These are phyloP conservation scores for Amphipoea lucens DNA, from an alignment of 2,888 invertebrate species.

Conservation along the genomic window DNA sequence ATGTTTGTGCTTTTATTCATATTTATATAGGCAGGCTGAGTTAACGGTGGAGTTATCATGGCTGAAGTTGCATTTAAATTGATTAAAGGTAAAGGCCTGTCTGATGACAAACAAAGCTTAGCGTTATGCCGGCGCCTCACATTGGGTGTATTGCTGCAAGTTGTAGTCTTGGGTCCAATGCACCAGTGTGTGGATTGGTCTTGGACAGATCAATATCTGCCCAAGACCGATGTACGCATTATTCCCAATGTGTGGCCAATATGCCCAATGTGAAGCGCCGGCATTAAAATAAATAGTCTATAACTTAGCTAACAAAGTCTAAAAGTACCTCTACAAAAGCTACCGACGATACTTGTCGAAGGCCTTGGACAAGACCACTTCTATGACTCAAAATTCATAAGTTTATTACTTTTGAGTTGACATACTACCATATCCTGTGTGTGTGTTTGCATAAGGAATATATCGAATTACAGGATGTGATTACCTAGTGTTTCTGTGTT, in stretches of 20 bases:
- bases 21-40: not conserved
- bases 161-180: no score
- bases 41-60: constrained; percentile 32
- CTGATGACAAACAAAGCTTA: not conserved
- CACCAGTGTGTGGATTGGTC: no score
- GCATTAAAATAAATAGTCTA: not conserved
- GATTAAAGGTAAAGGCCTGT: constrained; percentile 2
- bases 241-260: no score
- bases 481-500: no score
- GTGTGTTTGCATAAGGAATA: no score
- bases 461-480: no score
- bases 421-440: not conserved
- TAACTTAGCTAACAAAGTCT: not conserved
- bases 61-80: constrained; percentile 29
- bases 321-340: not conserved
- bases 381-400: not conserved
- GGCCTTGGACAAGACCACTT: not conserved
- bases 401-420: not conserved
- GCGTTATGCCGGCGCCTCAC: not conserved
- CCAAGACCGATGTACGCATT: no score
- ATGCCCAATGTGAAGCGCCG: no score
- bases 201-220: no score
- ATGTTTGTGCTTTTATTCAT: constrained; percentile 53
- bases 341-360: not conserved
- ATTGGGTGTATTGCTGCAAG: no score